Conservation (phyloP, 2,888 invertebrate genomes). For the Dioctria rufipes region DNA sequence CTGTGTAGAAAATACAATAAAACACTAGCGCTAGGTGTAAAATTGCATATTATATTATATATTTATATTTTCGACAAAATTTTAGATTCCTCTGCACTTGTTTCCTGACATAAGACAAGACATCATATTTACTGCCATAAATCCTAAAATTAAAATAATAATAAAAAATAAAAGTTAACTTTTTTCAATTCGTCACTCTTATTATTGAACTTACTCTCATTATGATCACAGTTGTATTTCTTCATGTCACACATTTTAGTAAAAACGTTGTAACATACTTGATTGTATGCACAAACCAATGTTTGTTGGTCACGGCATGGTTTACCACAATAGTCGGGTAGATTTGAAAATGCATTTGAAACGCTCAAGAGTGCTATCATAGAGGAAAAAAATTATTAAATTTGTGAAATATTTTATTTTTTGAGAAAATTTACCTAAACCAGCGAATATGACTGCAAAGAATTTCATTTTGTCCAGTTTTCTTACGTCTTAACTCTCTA, state of each 20-base stretch:
- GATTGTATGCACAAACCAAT: slow-evolving; percentile 34
- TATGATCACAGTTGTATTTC: slow-evolving; percentile 28
- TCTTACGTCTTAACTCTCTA: no score
- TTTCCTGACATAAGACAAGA: neutral
- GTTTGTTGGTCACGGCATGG: neutral
- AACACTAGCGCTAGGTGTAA: no score
- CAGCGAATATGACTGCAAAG: slow-evolving; percentile 4
- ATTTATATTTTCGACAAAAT: neutral
- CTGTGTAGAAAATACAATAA: no score
- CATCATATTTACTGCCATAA: neutral
- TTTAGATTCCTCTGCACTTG: neutral
- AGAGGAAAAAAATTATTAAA: neutral
- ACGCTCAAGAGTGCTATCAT: neutral
- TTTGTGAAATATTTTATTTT: neutral
- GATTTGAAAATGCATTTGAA: neutral
- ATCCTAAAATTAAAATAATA: neutral
- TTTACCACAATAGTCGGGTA: slow-evolving; percentile 31
- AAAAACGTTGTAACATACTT: slow-evolving; percentile 13
- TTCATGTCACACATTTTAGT: slow-evolving; percentile 19
- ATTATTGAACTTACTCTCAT: slow-evolving; percentile 26
- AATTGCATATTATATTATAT: no score
- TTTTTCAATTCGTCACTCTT: neutral
- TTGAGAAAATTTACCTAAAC: neutral
- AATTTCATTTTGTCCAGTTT: slow-evolving; percentile 29
- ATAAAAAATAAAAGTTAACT: neutral